These are phyloP conservation scores for Prionailurus bengalensis DNA, from an alignment of 2,113 vertebrate species.

Conservation along the genomic window DNA sequence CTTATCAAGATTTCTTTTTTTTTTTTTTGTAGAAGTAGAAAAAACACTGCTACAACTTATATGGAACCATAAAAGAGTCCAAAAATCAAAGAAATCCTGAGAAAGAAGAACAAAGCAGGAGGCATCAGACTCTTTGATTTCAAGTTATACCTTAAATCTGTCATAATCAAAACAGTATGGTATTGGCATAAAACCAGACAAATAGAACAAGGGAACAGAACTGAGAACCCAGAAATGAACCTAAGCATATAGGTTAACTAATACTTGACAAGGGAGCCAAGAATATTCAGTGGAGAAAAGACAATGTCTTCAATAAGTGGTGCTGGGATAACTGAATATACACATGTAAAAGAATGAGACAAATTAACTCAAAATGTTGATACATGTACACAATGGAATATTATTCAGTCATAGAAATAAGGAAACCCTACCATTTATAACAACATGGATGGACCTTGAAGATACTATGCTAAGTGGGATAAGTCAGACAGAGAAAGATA, in stretches of 20 bases:
- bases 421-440: neutral
- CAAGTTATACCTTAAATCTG: neutral
- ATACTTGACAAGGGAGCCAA: neutral
- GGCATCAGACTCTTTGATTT: neutral
- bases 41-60: neutral
- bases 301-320: neutral
- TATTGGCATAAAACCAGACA: neutral
- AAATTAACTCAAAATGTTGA: neutral
- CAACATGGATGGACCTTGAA: neutral
- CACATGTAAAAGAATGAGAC: neutral
- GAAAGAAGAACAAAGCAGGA: neutral
- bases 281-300: neutral
- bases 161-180: neutral
- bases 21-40: neutral
- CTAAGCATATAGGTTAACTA: neutral
- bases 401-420: neutral
- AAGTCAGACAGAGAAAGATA: neutral
- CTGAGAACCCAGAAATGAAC: neutral
- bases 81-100: neutral
- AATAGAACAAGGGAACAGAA: neutral
- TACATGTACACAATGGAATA: neutral
- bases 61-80: neutral
- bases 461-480: neutral
- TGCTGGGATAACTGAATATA: neutral
- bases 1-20: neutral